These are phyloP conservation scores for Drosophila robusta DNA, from an alignment of 2,888 invertebrate species.

Conservation along the genomic window DNA sequence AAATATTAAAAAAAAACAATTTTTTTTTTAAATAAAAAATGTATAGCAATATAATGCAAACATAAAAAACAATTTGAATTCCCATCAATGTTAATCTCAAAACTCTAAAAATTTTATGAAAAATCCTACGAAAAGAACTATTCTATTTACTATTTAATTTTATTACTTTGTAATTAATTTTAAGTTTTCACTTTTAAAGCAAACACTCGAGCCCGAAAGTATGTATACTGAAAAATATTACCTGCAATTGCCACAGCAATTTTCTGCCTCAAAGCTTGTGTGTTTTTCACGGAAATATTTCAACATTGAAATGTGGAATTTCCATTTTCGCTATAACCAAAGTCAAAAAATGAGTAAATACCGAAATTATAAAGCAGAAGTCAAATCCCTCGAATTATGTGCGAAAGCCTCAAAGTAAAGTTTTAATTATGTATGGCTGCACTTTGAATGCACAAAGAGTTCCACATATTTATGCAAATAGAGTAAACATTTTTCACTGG, in stretches of 20 bases:
- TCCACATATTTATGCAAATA: conserved; percentile 72
- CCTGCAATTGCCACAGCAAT: not conserved
- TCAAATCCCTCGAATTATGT: conserved; percentile 11
- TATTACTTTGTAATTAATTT: too few relatives aligned
- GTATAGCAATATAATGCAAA: too few relatives aligned
- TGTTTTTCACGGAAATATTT: conserved; percentile 14
- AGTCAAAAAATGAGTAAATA: not conserved
- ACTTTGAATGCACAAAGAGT: conserved; percentile 25
- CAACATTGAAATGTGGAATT: conserved; percentile 5
- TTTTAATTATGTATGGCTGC: conserved; percentile 60
- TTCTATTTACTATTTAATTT: too few relatives aligned
- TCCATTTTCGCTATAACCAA: not conserved
- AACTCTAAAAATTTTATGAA: too few relatives aligned
- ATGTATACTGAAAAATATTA: not conserved
- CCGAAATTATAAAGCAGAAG: conserved; percentile 10
- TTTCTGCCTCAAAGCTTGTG: not conserved
- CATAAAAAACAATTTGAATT: too few relatives aligned
- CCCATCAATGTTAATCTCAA: too few relatives aligned
- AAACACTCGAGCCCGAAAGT: too few relatives aligned
- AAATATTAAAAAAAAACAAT: too few relatives aligned
- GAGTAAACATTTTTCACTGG: conserved; percentile 42
- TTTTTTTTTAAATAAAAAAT: too few relatives aligned
- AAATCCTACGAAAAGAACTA: too few relatives aligned
- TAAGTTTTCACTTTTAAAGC: too few relatives aligned
- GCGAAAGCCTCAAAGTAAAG: conserved; percentile 32